Conservation (phyloP, 2,113 vertebrate species). For the Sylvia atricapilla region DNA sequence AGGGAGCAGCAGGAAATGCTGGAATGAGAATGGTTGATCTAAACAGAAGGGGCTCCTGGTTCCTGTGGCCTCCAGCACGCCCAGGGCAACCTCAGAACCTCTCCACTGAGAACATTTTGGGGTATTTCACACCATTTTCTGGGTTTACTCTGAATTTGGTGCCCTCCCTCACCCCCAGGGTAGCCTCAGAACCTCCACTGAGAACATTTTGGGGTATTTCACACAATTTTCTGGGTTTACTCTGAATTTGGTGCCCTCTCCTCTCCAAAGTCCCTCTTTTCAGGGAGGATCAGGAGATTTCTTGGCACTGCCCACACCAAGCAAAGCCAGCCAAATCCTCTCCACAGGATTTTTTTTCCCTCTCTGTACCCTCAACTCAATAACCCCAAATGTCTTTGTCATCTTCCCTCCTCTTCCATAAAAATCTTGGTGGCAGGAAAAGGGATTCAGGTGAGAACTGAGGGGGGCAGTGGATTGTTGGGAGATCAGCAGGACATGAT, state of each 20-base stretch:
- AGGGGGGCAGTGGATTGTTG: not conserved
- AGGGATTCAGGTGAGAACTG: not conserved
- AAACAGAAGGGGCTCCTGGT: not conserved
- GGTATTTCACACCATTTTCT: not conserved
- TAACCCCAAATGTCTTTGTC: not conserved
- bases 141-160: not conserved
- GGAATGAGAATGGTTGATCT: not conserved
- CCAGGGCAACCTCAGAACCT: not conserved
- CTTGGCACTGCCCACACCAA: not conserved
- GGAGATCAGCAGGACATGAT: not conserved
- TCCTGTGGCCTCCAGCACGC: not conserved
- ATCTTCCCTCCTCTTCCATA: not conserved
- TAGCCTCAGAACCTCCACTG: not conserved
- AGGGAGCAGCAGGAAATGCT: not conserved
- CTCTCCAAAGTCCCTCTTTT: not conserved
- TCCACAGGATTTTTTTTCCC: not conserved
- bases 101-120: not conserved
- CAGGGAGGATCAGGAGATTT: not conserved
- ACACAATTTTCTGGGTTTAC: accelerated
- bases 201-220: not conserved
- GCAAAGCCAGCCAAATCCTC: not conserved
- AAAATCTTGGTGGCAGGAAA: not conserved
- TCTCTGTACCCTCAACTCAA: not conserved
- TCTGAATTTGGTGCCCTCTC: accelerated
- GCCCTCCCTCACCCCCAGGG: not conserved